phyloP scores from a whole-genome alignment of 2,888 invertebrate species.

The Tanytarsus gracilentus region DNA sequence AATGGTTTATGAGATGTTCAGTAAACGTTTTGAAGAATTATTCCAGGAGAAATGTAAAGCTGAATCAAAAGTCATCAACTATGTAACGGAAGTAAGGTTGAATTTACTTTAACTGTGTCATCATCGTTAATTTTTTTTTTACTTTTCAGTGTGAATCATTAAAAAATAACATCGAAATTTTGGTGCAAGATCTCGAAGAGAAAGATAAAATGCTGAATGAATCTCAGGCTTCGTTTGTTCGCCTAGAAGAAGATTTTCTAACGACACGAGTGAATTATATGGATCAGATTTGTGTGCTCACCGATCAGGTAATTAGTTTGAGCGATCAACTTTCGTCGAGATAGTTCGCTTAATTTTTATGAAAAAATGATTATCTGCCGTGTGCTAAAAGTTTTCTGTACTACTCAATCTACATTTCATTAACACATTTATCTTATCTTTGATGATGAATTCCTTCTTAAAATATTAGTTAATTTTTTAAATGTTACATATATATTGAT shows the following conservation, averaged over 20 bases:
- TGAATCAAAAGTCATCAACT: conserved; percentile 39
- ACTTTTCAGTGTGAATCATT: conserved; percentile 38
- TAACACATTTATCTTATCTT: too few species aligned
- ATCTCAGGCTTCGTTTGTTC: conserved; percentile 42
- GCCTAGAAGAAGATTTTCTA: conserved; percentile 58
- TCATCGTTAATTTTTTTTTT: conserved; percentile 6
- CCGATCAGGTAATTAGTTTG: conserved; percentile 54
- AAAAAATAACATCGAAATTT: conserved; percentile 45
- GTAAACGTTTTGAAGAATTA: conserved; percentile 41
- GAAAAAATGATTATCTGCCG: neutral
- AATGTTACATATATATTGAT: too few species aligned
- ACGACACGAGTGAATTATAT: conserved; percentile 57
- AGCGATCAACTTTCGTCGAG: conserved; percentile 69
- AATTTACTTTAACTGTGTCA: conserved; percentile 4
- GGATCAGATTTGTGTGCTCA: conserved; percentile 52
- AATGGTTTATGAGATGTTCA: conserved; percentile 40
- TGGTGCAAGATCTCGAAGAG: conserved; percentile 44
- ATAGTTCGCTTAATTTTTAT: conserved; percentile 10
- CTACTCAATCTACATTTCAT: too few species aligned
- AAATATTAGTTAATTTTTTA: too few species aligned
- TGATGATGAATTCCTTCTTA: too few species aligned
- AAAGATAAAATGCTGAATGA: conserved; percentile 49
- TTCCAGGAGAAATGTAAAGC: conserved; percentile 38
- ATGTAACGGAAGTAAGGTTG: conserved; percentile 40
- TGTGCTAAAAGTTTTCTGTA: neutral